Percentiles rank a stretch among this genome's conserved stretches.
phyloP scores from a whole-genome alignment of 2,797 vertebrate genomes.

The Glossophaga mutica region DNA sequence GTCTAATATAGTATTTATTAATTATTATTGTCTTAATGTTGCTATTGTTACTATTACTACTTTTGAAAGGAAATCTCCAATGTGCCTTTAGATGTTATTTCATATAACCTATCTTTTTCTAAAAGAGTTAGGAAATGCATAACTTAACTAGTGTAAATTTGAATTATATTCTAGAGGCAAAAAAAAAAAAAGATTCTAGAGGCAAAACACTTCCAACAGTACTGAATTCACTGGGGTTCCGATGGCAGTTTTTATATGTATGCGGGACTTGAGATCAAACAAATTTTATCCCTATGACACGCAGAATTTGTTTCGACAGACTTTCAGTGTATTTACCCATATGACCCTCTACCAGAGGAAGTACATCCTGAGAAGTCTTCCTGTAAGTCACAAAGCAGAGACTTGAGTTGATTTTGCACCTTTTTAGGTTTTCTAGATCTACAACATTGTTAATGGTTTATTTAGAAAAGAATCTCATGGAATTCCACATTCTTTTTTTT shows the following conservation, averaged over 20 bases:
- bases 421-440: not conserved
- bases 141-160: constrained; percentile 15
- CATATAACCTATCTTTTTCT: constrained; percentile 10
- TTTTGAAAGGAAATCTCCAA: constrained; percentile 11
- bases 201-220: not conserved
- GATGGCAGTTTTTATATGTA: not conserved
- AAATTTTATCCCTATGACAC: not conserved
- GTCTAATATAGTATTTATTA: not conserved
- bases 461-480: constrained; percentile 46
- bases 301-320: not conserved
- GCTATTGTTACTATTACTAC: not conserved
- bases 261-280: constrained; percentile 11
- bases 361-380: not conserved
- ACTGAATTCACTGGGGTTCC: not conserved
- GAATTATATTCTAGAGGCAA: not conserved
- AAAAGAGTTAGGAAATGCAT: not conserved
- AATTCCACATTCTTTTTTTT: constrained; percentile 39
- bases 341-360: constrained; percentile 2
- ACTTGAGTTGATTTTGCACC: not conserved
- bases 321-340: not conserved
- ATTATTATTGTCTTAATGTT: not conserved
- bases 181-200: not conserved
- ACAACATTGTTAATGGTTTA: constrained; percentile 29
- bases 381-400: constrained; percentile 37
- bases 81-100: not conserved